Evolutionary conservation across 2,797 vertebrate genomes (phyloP).

Genomic region (Chaetodon trifasciatus): DNA sequence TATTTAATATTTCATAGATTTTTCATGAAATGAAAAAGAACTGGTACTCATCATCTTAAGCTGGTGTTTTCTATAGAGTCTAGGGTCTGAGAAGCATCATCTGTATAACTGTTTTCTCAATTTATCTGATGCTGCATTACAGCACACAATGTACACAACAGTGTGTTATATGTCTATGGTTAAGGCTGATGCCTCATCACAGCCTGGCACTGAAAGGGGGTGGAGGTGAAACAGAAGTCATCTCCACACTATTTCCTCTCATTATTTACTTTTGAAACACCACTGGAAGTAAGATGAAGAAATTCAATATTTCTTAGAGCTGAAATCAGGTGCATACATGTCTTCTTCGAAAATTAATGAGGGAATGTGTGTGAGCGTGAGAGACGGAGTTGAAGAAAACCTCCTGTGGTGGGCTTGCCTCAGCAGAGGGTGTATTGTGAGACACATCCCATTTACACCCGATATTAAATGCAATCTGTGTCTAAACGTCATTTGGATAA

Average conservation of each 20-base stretch:
- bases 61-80: not conserved
- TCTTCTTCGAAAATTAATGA: slow-evolving; percentile 25
- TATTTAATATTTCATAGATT: too few relatives aligned
- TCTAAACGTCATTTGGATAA: too few relatives aligned
- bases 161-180: slow-evolving; percentile 1
- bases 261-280: slow-evolving; percentile 42
- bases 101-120: not conserved
- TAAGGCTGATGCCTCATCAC: slow-evolving; percentile 10
- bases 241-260: slow-evolving; percentile 17
- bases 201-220: slow-evolving; percentile 16
- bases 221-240: slow-evolving; percentile 31
- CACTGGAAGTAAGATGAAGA: slow-evolving; percentile 24
- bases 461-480: too few relatives aligned
- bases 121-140: not conserved
- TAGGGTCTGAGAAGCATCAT: slow-evolving; percentile 11
- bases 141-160: slow-evolving; percentile 1
- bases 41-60: not conserved
- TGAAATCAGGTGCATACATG: slow-evolving; percentile 10
- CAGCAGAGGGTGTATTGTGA: too few relatives aligned
- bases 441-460: too few relatives aligned
- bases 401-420: too few relatives aligned
- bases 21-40: not conserved
- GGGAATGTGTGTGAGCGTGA: not conserved
- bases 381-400: not conserved
- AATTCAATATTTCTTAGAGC: slow-evolving; percentile 17